Evolutionary conservation across 2,888 invertebrate genomes (phyloP), one percentile per base, ranked within the genome.

Genomic region (Corbicula japonica): DNA sequence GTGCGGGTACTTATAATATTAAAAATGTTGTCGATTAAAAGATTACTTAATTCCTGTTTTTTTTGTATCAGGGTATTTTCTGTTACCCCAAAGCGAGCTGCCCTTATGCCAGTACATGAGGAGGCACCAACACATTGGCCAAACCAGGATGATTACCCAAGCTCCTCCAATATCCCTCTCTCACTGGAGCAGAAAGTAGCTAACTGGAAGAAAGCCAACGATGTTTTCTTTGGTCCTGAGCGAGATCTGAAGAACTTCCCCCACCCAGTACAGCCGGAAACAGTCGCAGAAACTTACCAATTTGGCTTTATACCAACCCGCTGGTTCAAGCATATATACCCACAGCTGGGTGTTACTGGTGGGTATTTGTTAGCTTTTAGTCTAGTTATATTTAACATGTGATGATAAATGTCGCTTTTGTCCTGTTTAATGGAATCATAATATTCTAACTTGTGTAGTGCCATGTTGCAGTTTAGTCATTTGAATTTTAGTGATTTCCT

Each of bases 311-410:
- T 99, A 85, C 99, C 99, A 50, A 98, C 99, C 89, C 96, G 97
- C 94, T 99, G 98, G 98, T 99, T 98, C 95, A 95, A 96, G 87
- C 96, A 97, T 90, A 97, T 99, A 94, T 98, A 99, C 94, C 96
- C 97, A 85, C 99, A 99, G 95, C 99, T 99, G 87, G 96, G 96
- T 80, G 96, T 95, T 28, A 95, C 96, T 85, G 96, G 96, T 79
- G 68, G n/a, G 6, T 21, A 1, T 34, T 54, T 35, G 18, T 15
- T 38, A 12, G 18, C 15, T 38, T 38, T 38, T 38, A 12, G 10
- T 38, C 15, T 12, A 12, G 41, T 15, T 38, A 12, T 38, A 38
- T 12, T 8, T 38, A 18, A 12, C 8, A 12, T 12, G 18, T 38
- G 41, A 12, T 38, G 8, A 18, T 12, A 38, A 38, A 8, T 38